Evolutionary conservation across 2,888 invertebrate species (phyloP).

Genomic region (Erebia ligea): DNA sequence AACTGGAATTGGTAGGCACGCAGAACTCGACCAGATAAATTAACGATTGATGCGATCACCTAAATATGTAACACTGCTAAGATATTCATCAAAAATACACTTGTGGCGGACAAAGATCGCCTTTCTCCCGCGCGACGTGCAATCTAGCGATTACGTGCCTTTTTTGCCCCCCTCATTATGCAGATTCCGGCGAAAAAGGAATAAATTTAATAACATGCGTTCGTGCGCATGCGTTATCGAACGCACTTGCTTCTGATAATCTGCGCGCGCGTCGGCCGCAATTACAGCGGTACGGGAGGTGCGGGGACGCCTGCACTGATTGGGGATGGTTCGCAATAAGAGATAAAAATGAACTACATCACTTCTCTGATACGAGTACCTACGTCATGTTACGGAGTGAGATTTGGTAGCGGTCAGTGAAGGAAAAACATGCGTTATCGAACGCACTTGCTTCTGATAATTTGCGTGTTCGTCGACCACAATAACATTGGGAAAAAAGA

Average conservation of each 20-base stretch:
- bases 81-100: constrained; percentile 68
- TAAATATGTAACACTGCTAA: constrained; percentile 47
- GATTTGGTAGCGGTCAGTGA: no score
- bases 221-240: constrained; percentile 82
- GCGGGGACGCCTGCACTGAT: constrained; percentile 30
- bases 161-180: constrained; percentile 81
- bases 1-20: no score
- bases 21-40: no score
- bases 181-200: constrained; percentile 82
- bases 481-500: no score
- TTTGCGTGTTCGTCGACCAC: no score
- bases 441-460: no score
- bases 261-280: constrained; percentile 73
- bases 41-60: background rate
- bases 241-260: constrained; percentile 82
- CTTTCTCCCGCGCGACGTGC: constrained; percentile 75
- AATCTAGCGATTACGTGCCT: constrained; percentile 78
- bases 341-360: background rate
- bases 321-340: no score
- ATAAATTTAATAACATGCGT: constrained; percentile 82
- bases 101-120: constrained; percentile 66
- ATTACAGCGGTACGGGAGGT: constrained; percentile 59
- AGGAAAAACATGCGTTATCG: no score
- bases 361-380: background rate
- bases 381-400: no score